Evolutionary conservation across 2,888 invertebrate species (phyloP).

Genomic region (Cerastis leucographa): DNA sequence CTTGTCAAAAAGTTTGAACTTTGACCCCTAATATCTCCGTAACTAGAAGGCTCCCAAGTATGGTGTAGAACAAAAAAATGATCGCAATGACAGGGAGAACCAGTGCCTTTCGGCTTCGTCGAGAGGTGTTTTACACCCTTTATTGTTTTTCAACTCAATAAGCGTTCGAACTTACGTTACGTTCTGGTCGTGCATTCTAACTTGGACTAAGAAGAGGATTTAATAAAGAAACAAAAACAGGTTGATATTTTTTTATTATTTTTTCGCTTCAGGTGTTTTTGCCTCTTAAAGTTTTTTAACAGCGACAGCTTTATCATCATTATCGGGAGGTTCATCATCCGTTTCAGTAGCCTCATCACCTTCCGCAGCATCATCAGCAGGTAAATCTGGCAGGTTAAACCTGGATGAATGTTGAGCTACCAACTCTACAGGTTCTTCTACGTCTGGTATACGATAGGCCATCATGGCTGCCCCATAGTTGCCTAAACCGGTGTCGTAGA

Average conservation of each 20-base stretch:
- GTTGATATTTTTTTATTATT: background rate
- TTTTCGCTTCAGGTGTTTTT: background rate
- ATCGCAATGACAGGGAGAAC: no score
- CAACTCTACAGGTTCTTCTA: constrained; percentile 78
- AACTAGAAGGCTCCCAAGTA: no score
- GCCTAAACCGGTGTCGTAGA: constrained; percentile 83
- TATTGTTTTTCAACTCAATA: background rate
- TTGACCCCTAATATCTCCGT: no score
- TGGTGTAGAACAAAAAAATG: no score
- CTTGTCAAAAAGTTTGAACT: no score
- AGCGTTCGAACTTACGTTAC: background rate
- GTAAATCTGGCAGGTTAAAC: constrained; percentile 73
- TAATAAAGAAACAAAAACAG: background rate
- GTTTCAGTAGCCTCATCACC: constrained; percentile 52
- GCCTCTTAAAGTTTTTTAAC: background rate
- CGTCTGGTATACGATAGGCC: constrained; percentile 81
- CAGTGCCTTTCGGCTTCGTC: no score
- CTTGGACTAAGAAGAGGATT: background rate
- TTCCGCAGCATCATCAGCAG: constrained; percentile 66
- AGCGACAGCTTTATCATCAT: background rate
- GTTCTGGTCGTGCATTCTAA: background rate
- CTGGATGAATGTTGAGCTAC: constrained; percentile 81
- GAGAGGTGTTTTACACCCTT: no score
- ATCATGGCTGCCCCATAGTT: constrained; percentile 88
- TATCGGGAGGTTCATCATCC: no score